Conservation (phyloP, 2,888 invertebrate genomes). For the Lepidocyrtinus sp. region DNA sequence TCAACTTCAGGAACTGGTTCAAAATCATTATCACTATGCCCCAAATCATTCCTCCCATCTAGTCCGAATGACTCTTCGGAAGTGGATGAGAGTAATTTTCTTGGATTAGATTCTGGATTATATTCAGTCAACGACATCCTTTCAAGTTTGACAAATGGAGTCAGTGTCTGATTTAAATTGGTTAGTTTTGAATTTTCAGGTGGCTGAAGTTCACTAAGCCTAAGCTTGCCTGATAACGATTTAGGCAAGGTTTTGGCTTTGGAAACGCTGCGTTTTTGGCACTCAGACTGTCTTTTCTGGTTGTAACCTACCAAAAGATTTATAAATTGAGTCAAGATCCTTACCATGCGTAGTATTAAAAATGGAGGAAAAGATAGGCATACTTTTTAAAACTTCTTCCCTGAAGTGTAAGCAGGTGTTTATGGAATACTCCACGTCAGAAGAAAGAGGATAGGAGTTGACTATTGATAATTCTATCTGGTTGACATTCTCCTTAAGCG, state of each 20-base stretch:
- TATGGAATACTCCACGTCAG: neutral
- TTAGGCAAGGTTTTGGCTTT: neutral
- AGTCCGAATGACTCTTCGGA: too few species aligned
- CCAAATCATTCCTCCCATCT: neutral
- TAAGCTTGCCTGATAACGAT: neutral
- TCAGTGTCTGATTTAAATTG: too few species aligned
- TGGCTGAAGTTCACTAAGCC: too few species aligned
- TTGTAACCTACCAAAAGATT: neutral
- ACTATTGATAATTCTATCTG: neutral
- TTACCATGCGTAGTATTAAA: too few species aligned
- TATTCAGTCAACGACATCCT: too few species aligned
- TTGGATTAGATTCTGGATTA: neutral
- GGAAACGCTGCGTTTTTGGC: neutral
- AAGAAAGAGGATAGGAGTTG: neutral
- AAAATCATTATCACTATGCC: neutral
- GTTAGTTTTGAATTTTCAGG: too few species aligned
- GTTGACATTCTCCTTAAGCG: neutral
- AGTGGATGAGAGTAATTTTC: neutral
- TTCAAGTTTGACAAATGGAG: too few species aligned
- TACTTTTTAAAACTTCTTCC: neutral
- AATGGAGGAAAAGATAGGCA: too few species aligned
- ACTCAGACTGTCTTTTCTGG: neutral
- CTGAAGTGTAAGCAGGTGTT: slow-evolving; percentile 1
- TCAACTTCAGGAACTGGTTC: neutral
- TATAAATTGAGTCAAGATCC: neutral